Conservation (phyloP, 2,888 invertebrate species). For the Macroteleia sp. region DNA sequence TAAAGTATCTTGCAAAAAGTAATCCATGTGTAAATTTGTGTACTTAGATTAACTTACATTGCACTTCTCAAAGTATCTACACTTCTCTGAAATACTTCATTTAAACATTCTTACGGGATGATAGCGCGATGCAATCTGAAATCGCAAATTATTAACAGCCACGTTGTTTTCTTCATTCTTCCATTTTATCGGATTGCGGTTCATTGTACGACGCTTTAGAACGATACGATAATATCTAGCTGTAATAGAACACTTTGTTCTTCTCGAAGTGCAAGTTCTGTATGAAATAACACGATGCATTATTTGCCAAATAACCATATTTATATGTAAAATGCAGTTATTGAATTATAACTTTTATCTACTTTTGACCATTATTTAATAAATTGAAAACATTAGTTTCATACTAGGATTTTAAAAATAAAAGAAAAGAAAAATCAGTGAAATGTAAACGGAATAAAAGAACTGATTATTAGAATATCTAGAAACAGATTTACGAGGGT, state of each 20-base stretch:
- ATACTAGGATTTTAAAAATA: too few relatives aligned
- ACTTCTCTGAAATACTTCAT: constrained; percentile 37
- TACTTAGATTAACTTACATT: too few relatives aligned
- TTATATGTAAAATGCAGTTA: background rate
- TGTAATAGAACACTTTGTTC: constrained; percentile 41
- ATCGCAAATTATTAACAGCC: constrained; percentile 54
- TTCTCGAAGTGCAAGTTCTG: constrained; percentile 16
- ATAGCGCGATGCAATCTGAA: constrained; percentile 50
- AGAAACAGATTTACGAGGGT: background rate
- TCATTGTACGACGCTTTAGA: constrained; percentile 49
- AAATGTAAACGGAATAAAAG: too few relatives aligned
- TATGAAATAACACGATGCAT: constrained; percentile 27
- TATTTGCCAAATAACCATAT: constrained; percentile 14
- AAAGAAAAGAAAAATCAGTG: too few relatives aligned
- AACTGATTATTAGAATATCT: too few relatives aligned
- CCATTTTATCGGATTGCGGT: constrained; percentile 55
- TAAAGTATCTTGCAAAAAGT: constrained; percentile 13
- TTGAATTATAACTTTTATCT: too few relatives aligned
- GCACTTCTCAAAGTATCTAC: constrained; percentile 22
- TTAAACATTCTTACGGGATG: constrained; percentile 40
- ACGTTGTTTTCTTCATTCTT: constrained; percentile 53
- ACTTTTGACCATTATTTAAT: too few relatives aligned
- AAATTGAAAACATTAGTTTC: too few relatives aligned
- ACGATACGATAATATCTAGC: constrained; percentile 45
- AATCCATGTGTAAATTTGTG: background rate